A percentile compares a stretch with the other conserved stretches of the same genome.
Evolutionary conservation across 2,113 vertebrate genomes (phyloP).

Genomic region (Motacilla tschutschensis): DNA sequence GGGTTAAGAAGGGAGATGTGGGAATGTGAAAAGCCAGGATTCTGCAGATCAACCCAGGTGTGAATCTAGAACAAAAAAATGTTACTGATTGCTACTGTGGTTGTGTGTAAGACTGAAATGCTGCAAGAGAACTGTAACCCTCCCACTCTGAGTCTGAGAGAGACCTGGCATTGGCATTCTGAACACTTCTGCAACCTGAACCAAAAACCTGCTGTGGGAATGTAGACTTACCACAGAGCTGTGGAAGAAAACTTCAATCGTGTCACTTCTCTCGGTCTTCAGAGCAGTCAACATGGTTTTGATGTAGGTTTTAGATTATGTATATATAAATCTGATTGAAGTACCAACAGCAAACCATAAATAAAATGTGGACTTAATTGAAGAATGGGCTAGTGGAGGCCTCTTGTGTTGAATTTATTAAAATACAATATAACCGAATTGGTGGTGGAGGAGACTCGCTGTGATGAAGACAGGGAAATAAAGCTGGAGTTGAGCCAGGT

Average conservation of each 20-base stretch:
- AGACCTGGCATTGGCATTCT: conserved; percentile 7
- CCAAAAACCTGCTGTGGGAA: conserved; percentile 42
- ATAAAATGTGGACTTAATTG: conserved; percentile 63
- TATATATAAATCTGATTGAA: conserved; percentile 46
- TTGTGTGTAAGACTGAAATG: not conserved
- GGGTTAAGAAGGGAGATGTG: not conserved
- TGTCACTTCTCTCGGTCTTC: conserved; percentile 46
- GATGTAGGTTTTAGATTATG: conserved; percentile 53
- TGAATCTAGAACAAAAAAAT: not conserved
- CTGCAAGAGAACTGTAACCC: conserved; percentile 7
- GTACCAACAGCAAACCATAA: conserved; percentile 49
- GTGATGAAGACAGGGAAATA: not conserved
- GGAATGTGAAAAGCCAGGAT: not conserved
- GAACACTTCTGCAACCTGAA: conserved; percentile 33
- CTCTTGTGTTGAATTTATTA: conserved; percentile 50
- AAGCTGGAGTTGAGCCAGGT: not conserved
- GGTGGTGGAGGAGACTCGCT: not conserved
- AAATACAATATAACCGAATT: not conserved
- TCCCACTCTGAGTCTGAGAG: not conserved
- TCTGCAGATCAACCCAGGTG: not conserved
- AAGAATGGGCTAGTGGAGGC: conserved; percentile 42
- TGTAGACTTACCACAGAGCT: conserved; percentile 26
- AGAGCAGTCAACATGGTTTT: conserved; percentile 48
- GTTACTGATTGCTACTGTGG: not conserved
- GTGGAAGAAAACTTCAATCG: conserved; percentile 17